Conservation (phyloP, 2,888 invertebrate genomes). For the Netelia virgata region DNA sequence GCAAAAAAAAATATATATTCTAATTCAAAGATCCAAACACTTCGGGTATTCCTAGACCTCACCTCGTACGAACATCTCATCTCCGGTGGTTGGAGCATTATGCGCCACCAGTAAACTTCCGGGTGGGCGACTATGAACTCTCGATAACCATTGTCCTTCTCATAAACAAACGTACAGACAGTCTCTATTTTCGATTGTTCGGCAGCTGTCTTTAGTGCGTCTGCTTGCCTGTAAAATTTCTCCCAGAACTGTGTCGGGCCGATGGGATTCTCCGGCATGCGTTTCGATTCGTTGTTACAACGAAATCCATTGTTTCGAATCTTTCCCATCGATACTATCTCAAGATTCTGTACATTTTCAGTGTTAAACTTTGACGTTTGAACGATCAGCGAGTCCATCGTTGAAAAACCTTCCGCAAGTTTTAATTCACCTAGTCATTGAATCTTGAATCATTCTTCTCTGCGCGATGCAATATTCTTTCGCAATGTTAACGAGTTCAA, state of each 20-base stretch:
- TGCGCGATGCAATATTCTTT: too few relatives aligned
- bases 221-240: slow-evolving; percentile 83
- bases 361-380: slow-evolving; percentile 54
- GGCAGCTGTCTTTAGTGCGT: slow-evolving; percentile 80
- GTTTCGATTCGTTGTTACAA: slow-evolving; percentile 45
- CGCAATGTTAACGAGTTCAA: too few relatives aligned
- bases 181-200: slow-evolving; percentile 67
- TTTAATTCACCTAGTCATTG: too few relatives aligned
- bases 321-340: slow-evolving; percentile 32
- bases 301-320: slow-evolving; percentile 29
- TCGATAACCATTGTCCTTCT: slow-evolving; percentile 81
- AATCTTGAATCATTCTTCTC: too few relatives aligned
- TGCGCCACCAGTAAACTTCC: slow-evolving; percentile 84
- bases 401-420: not conserved
- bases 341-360: slow-evolving; percentile 17
- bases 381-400: slow-evolving; percentile 17
- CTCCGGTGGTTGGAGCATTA: slow-evolving; percentile 73
- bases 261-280: slow-evolving; percentile 75
- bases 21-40: too few relatives aligned
- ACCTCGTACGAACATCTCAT: slow-evolving; percentile 85
- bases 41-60: not conserved
- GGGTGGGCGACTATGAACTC: slow-evolving; percentile 85
- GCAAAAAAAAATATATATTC: too few relatives aligned
- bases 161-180: slow-evolving; percentile 84
- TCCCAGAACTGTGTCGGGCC: slow-evolving; percentile 82